Conservation (phyloP, 2,888 invertebrate genomes). For the Acanthosepion lycidas region DNA sequence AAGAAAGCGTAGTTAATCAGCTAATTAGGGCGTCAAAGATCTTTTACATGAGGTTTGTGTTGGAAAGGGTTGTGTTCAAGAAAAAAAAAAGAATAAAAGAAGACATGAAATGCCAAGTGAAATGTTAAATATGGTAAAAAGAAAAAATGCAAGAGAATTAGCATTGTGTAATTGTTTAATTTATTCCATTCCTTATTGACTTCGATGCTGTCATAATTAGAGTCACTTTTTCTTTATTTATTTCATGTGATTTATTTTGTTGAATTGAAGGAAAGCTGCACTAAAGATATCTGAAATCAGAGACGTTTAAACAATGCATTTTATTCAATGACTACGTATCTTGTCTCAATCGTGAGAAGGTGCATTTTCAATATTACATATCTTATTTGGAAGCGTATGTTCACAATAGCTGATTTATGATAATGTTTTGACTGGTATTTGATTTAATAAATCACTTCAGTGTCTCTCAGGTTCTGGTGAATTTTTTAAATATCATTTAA, state of each 20-base stretch:
- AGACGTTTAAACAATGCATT: too few relatives aligned
- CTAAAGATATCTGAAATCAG: too few relatives aligned
- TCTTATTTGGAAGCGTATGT: too few relatives aligned
- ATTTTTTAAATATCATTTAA: too few relatives aligned
- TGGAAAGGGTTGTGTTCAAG: neutral
- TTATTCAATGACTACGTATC: too few relatives aligned
- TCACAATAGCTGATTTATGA: too few relatives aligned
- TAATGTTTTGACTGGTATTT: too few relatives aligned
- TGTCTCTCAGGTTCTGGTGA: too few relatives aligned
- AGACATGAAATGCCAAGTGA: neutral
- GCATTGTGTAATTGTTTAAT: neutral
- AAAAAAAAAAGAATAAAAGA: neutral
- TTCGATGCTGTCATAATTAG: neutral
- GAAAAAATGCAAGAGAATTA: neutral
- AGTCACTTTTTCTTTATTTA: neutral
- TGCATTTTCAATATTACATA: too few relatives aligned
- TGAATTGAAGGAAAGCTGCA: too few relatives aligned
- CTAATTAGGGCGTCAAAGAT: neutral
- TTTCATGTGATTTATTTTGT: neutral
- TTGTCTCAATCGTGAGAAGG: too few relatives aligned
- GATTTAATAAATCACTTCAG: too few relatives aligned
- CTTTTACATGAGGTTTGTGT: neutral
- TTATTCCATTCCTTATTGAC: neutral
- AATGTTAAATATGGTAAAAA: neutral
- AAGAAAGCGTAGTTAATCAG: neutral